phyloP scores from a whole-genome alignment of 2,113 vertebrate genomes.

The Henicopernis longicauda region DNA sequence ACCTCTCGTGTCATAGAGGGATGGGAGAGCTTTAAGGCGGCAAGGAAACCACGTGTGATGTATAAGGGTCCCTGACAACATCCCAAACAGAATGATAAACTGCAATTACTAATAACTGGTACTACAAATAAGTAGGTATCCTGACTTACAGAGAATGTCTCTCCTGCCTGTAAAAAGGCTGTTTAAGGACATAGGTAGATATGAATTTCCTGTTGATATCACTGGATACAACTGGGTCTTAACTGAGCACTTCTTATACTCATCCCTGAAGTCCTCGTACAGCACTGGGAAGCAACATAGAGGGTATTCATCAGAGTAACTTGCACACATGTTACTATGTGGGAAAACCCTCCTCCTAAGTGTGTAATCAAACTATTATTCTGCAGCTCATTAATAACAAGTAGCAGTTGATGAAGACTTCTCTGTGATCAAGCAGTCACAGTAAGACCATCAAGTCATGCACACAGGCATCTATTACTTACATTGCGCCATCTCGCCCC shows the following conservation, averaged over 20 bases:
- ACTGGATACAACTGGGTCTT: background rate
- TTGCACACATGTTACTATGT: too few relatives aligned
- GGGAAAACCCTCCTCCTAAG: background rate
- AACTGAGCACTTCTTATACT: background rate
- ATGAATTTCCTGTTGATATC: background rate
- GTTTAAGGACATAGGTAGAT: background rate
- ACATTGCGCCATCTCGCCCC: background rate
- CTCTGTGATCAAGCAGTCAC: background rate
- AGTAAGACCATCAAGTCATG: background rate
- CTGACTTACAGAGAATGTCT: background rate
- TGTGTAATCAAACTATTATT: background rate
- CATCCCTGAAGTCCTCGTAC: background rate
- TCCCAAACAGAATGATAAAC: background rate
- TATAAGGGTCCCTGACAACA: background rate
- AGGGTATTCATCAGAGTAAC: background rate
- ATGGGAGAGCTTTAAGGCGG: background rate
- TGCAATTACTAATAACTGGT: background rate
- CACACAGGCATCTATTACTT: background rate
- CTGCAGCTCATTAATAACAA: background rate
- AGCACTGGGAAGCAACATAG: background rate
- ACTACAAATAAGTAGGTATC: background rate
- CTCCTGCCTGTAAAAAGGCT: background rate
- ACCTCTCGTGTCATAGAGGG: rapidly evolving
- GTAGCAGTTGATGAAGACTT: background rate
- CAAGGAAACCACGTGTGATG: rapidly evolving